A percentile compares a stretch with the other conserved stretches of the same genome.
phyloP scores from a whole-genome alignment of 2,797 vertebrate genomes.

The Anguilla obscura region DNA sequence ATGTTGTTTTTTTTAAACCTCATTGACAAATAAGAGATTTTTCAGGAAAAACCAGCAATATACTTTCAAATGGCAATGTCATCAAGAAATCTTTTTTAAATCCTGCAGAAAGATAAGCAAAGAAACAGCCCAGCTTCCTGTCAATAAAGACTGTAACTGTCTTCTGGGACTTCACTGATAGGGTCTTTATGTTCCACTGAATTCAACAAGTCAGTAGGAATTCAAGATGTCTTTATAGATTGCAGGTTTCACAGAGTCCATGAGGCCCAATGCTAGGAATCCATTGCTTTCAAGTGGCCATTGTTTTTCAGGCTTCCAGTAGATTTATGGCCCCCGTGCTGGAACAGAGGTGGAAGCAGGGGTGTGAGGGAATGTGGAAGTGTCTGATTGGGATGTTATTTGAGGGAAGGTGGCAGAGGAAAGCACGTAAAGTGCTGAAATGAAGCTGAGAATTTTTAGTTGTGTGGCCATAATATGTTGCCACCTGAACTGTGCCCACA shows the following conservation, averaged over 20 bases:
- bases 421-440: constrained; percentile 33
- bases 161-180: constrained; percentile 45
- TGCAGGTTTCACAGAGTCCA: constrained; percentile 49
- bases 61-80: neutral
- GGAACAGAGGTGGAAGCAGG: constrained; percentile 40
- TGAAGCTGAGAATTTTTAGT: neutral
- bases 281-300: constrained; percentile 54
- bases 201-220: constrained; percentile 20
- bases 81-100: too few relatives aligned
- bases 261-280: constrained; percentile 54
- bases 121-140: constrained; percentile 32
- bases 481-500: neutral
- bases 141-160: constrained; percentile 60
- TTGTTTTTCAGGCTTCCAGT: constrained; percentile 51
- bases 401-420: constrained; percentile 37
- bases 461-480: neutral
- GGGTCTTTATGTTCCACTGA: constrained; percentile 44
- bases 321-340: constrained; percentile 60
- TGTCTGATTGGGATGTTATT: constrained; percentile 47
- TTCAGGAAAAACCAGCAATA: too few relatives aligned
- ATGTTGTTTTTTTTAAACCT: neutral
- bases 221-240: constrained; percentile 55
- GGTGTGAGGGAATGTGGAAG: constrained; percentile 51
- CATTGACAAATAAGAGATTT: neutral
- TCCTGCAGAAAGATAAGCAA: neutral